Percentiles rank a stretch among this genome's conserved stretches.
These are phyloP conservation scores for Pomatostomus ruficeps DNA, from an alignment of 2,113 vertebrate species.

Conservation along the genomic window DNA sequence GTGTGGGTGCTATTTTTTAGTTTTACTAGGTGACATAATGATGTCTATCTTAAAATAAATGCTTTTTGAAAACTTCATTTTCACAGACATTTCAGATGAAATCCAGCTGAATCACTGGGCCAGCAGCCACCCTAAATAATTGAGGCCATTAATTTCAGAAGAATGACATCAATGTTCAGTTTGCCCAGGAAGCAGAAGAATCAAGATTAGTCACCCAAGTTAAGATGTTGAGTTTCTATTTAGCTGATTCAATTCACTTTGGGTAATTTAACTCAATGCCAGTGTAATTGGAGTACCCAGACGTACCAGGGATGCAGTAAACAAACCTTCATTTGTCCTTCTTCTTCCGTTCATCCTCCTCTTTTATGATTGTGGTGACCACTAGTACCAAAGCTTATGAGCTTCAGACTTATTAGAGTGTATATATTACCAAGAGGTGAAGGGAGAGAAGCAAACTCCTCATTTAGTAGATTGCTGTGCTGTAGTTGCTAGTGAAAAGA, in stretches of 20 bases:
- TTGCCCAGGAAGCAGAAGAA: background rate
- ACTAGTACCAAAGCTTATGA: background rate
- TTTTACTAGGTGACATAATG: conserved; percentile 35
- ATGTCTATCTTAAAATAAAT: conserved; percentile 46
- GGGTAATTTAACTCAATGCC: background rate
- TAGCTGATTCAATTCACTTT: background rate
- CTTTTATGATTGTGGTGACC: background rate
- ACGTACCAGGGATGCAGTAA: background rate
- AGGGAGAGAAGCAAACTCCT: background rate
- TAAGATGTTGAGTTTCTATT: background rate
- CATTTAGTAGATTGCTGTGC: background rate
- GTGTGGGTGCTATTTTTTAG: conserved; percentile 24
- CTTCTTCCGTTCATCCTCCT: background rate
- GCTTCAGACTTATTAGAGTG: background rate
- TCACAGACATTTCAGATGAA: conserved; percentile 12
- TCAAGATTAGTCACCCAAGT: background rate
- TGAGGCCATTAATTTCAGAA: conserved; percentile 5
- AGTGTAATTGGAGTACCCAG: background rate
- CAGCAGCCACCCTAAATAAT: background rate
- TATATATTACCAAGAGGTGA: background rate
- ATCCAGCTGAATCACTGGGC: conserved; percentile 37
- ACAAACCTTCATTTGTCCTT: background rate
- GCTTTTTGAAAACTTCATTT: conserved; percentile 28
- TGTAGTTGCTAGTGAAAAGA: background rate
- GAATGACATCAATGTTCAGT: conserved; percentile 11